These are phyloP conservation scores for Schrankia costaestrigalis DNA, from an alignment of 2,888 invertebrate genomes.

Conservation along the genomic window DNA sequence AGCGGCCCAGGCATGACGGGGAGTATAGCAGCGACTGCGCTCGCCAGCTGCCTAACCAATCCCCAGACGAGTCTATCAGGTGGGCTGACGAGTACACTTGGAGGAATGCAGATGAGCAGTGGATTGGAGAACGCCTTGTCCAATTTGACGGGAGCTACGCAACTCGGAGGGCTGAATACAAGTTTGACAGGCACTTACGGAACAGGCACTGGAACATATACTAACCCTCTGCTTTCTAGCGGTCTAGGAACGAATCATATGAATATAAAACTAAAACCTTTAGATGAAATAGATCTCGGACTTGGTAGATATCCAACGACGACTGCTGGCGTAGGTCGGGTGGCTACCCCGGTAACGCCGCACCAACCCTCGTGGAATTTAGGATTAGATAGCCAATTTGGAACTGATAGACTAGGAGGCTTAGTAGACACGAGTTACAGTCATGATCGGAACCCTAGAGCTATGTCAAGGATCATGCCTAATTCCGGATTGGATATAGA, in stretches of 20 bases:
- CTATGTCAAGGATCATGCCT: constrained; percentile 77
- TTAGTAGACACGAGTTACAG: constrained; percentile 80
- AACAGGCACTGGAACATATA: constrained; percentile 78
- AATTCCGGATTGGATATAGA: constrained; percentile 72
- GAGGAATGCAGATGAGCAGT: constrained; percentile 69
- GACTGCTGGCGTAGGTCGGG: constrained; percentile 70
- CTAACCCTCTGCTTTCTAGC: constrained; percentile 83
- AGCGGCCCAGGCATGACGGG: constrained; percentile 72
- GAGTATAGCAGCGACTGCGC: constrained; percentile 71
- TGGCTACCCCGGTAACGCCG: constrained; percentile 83
- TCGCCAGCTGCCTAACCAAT: constrained; percentile 69
- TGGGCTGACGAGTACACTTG: constrained; percentile 63
- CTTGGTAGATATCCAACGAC: constrained; percentile 78
- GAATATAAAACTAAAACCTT: constrained; percentile 85
- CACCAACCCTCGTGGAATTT: constrained; percentile 81
- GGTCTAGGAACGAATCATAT: constrained; percentile 80
- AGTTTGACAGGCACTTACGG: constrained; percentile 67
- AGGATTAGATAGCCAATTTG: constrained; percentile 83
- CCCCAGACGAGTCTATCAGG: constrained; percentile 68
- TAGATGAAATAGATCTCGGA: constrained; percentile 87
- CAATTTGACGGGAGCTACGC: constrained; percentile 64
- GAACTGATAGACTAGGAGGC: constrained; percentile 78
- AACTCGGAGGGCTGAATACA: constrained; percentile 66
- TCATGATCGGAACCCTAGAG: constrained; percentile 81
- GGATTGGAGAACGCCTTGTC: constrained; percentile 67